Evolutionary conservation across 1,140 invertebrate species (phyloP), one percentile per base, ranked within the genome.

Genomic region (Brachionus rubens): DNA sequence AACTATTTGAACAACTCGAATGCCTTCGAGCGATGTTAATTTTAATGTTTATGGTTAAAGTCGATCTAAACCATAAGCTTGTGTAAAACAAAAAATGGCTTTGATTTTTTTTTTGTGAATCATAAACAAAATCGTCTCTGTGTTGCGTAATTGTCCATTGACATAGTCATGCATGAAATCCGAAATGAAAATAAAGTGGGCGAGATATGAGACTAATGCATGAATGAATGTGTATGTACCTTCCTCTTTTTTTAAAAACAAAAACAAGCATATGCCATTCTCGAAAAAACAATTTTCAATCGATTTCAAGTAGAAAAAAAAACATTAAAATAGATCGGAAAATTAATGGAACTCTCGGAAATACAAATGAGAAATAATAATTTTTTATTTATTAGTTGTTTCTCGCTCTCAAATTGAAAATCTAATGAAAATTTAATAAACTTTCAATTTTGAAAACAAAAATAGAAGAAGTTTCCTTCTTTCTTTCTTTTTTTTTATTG

Each of bases 381-480:
- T 33, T 59, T 36, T 59, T n/a, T n/a, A n/a, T 59, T 59, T 36
- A 59, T 59, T 30, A 59, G 54, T 30, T 16, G 30, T 59, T 59
- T 36, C 36, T 59, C 28, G 30, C 30, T 36, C 28, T 16, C 16
- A 28, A 54, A 14, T 54, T 21, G 21, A 54, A 30, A 54, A 54
- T 36, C 54, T 28, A 59, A 59, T 59, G 33, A 59, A 59, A 59
- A 59, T 59, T 59, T 59, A 59, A 59, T 59, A 59, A 59, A 59
- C 54, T 59, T 36, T 36, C n/a, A 59, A 54, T 54, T n/a, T n/a
- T n/a, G n/a, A 54, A 28, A 52, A 54, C 24, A 59, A 59, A 59
- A 59, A 59, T 59, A 59, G 28, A 59, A 59, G 30, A 59, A 59
- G 54, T 33, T 59, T 59, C 54, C 54, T n/a, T n/a, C n/a, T n/a